These are phyloP conservation scores for Coracias cyanogaster DNA, from an alignment of 2,797 vertebrate genomes.

Conservation along the genomic window DNA sequence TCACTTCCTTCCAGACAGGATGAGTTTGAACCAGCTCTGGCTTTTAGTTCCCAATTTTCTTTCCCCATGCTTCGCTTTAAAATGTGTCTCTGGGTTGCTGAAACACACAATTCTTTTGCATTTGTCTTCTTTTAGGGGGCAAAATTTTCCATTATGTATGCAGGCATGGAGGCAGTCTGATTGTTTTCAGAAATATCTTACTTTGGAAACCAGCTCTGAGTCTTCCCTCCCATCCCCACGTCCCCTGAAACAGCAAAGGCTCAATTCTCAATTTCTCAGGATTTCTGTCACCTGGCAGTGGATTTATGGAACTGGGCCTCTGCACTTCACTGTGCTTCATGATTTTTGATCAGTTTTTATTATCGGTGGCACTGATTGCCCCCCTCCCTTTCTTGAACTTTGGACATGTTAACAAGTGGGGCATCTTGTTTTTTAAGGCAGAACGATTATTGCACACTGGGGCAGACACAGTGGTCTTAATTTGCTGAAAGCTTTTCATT, in stretches of 20 bases:
- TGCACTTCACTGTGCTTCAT: not conserved
- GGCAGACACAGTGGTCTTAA: not conserved
- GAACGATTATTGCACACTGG: not conserved
- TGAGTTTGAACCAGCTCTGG: not conserved
- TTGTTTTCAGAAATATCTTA: not conserved
- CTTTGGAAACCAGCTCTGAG: not conserved
- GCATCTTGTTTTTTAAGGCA: not conserved
- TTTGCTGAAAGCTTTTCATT: constrained; percentile 10
- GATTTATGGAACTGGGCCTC: not conserved
- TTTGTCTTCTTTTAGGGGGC: not conserved
- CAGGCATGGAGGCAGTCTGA: not conserved
- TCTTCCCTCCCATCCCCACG: not conserved
- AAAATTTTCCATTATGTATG: not conserved
- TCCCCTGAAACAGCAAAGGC: not conserved
- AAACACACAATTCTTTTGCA: not conserved
- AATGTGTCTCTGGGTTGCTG: not conserved
- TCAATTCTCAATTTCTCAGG: not conserved
- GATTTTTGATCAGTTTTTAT: not conserved
- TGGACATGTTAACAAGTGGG: not conserved
- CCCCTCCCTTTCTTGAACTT: not conserved
- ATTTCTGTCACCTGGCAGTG: not conserved
- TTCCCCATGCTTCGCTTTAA: not conserved
- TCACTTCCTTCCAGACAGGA: not conserved
- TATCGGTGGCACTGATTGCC: not conserved
- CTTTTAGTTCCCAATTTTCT: not conserved